A percentile compares a stretch with the other conserved stretches of the same genome.
Conservation (phyloP, 2,888 invertebrate species). For the Lithophane socia region DNA sequence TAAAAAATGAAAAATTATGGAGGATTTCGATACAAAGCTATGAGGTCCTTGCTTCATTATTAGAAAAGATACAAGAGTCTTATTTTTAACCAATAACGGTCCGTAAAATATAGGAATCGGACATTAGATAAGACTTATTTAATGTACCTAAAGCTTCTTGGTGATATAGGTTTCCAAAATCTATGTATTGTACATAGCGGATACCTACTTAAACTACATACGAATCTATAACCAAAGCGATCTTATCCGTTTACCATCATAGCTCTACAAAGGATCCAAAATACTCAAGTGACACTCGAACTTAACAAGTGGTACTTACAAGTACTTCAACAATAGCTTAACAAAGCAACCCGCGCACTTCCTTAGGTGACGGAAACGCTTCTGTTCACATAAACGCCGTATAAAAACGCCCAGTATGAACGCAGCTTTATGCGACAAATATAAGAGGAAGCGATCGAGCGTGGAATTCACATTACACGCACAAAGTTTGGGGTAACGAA, state of each 20-base stretch:
- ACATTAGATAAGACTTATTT: no score
- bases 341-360: constrained; percentile 33
- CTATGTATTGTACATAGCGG: not conserved
- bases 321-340: constrained; percentile 21
- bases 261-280: constrained; percentile 22
- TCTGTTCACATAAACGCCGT: constrained; percentile 25
- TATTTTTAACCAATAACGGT: no score
- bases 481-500: constrained; percentile 58
- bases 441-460: constrained; percentile 38
- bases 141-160: not conserved
- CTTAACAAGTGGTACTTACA: constrained; percentile 22
- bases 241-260: constrained; percentile 20
- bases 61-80: no score
- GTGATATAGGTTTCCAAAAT: not conserved
- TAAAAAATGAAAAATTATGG: no score
- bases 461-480: constrained; percentile 52
- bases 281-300: constrained; percentile 17
- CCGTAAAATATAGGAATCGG: no score
- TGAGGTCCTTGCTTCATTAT: no score
- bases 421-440: constrained; percentile 26
- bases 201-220: not conserved
- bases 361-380: constrained; percentile 34
- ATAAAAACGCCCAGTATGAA: constrained; percentile 23
- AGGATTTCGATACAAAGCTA: no score
- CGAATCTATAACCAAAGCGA: not conserved